Evolutionary conservation across 2,113 vertebrate genomes (phyloP), one percentile per base, ranked within the genome.

Genomic region (Struthidea cinerea): DNA sequence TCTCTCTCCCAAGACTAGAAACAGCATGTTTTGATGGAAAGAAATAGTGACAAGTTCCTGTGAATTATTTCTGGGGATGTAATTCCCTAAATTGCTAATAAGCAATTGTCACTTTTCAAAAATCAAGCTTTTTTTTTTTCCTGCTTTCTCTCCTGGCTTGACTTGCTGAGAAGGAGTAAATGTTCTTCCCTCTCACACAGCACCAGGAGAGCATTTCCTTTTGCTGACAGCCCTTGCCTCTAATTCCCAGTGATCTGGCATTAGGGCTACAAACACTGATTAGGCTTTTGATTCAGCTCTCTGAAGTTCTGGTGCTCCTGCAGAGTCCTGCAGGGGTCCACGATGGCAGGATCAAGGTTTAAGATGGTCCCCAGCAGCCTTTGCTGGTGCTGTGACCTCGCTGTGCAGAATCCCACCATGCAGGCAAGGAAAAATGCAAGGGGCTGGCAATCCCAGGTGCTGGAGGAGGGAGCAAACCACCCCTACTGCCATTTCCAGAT

Each of bases 81-180:
- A 96, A 93, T 89, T 95, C 88, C 68, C 59, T 55, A 90, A 88
- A 89, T 95, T 84, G 93, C 90, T 95, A 90, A 96, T 90, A 89
- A 95, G 90, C 69, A 81, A 93, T 93, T 96, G 94, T 96, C 90
- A 84, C 85, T 92, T 95, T 26, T 80, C 52, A 84, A 71, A 94
- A 93, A 95, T 96, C 89, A 95, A 77, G 33, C 3, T 16, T 8
- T 8, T 33, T 35, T 59, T 63, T 63, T 59, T 30, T 20, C 3
- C 16, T 7, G 7, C 20, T 77, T 84, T 70, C 57, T 92, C 93
- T 87, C 39, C 74, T 71, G 76, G 12, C 56, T 85, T 63, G 80
- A 65, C 87, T 94, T 83, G 44, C 63, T 87, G 33, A 61, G 85
- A 79, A 80, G 7, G 47, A 87, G 14, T 57, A 26, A 95, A 95